A percentile compares a stretch with the other conserved stretches of the same genome.
phyloP scores from a whole-genome alignment of 2,113 vertebrate species.

The Pteruthius melanotis region DNA sequence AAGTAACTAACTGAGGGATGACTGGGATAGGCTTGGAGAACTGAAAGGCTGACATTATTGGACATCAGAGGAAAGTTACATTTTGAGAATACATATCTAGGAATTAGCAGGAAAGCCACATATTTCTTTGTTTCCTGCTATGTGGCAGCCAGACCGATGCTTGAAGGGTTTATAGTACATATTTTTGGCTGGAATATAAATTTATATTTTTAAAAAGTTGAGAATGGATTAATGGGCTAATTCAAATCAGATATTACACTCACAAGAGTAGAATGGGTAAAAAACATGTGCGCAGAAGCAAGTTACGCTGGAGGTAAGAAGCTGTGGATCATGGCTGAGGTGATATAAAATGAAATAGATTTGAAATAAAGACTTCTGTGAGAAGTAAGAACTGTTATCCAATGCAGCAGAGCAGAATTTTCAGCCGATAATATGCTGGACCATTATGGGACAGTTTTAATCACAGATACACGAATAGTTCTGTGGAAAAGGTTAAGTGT shows the following conservation, averaged over 20 bases:
- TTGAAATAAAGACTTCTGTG: not conserved
- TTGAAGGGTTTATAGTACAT: not conserved
- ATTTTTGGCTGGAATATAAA: not conserved
- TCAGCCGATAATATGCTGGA: not conserved
- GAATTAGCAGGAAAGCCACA: not conserved
- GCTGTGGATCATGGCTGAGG: not conserved
- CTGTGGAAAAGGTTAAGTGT: not conserved
- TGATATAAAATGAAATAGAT: not conserved
- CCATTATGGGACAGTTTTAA: not conserved
- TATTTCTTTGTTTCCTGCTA: not conserved
- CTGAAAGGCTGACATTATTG: not conserved
- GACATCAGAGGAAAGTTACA: not conserved
- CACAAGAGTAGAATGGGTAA: not conserved
- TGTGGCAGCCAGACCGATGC: not conserved
- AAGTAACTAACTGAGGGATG: not conserved
- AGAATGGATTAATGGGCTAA: not conserved
- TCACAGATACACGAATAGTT: not conserved
- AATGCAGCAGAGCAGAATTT: not conserved
- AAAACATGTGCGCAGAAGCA: fast-evolving
- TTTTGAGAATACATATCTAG: not conserved
- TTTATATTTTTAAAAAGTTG: not conserved
- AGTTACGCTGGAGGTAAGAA: not conserved
- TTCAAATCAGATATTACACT: not conserved
- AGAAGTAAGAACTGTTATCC: not conserved
- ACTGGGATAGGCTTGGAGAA: not conserved